These are phyloP conservation scores for Odobenus rosmarus DNA, from an alignment of 2,113 vertebrate species.

Conservation along the genomic window DNA sequence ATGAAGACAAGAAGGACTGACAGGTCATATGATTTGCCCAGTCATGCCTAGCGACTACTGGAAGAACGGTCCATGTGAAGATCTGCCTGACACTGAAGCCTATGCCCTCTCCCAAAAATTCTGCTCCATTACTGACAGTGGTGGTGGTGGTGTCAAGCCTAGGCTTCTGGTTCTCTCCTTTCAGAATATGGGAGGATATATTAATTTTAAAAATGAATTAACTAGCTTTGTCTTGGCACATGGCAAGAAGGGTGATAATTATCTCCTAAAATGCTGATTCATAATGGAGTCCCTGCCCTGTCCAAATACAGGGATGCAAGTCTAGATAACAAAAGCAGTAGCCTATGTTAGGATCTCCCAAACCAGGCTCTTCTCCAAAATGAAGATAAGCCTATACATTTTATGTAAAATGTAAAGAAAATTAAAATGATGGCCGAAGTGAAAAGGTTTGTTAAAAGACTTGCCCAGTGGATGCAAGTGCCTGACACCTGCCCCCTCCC, in stretches of 20 bases:
- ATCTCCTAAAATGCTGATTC: background rate
- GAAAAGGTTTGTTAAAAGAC: background rate
- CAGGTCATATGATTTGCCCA: background rate
- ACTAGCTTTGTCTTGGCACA: background rate
- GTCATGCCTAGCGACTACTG: fast-evolving
- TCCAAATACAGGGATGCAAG: background rate
- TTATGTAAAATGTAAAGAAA: background rate
- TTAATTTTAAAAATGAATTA: background rate
- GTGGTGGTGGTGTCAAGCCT: no score
- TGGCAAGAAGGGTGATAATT: no score
- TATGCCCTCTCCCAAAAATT: background rate
- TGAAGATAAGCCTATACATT: background rate
- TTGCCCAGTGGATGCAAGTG: background rate
- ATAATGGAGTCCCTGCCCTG: background rate
- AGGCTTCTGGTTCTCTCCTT: background rate
- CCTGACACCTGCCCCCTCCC: no score
- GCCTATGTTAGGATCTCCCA: background rate
- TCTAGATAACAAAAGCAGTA: background rate
- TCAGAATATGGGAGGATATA: background rate
- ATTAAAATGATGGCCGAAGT: background rate
- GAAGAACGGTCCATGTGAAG: background rate
- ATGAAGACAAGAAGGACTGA: background rate
- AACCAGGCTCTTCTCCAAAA: background rate
- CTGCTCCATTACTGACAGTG: background rate
- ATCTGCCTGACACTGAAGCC: background rate